Percentiles rank a stretch among this genome's conserved stretches.
Evolutionary conservation across 1,140 invertebrate genomes (phyloP).

Genomic region (Meloidogyne hapla): DNA sequence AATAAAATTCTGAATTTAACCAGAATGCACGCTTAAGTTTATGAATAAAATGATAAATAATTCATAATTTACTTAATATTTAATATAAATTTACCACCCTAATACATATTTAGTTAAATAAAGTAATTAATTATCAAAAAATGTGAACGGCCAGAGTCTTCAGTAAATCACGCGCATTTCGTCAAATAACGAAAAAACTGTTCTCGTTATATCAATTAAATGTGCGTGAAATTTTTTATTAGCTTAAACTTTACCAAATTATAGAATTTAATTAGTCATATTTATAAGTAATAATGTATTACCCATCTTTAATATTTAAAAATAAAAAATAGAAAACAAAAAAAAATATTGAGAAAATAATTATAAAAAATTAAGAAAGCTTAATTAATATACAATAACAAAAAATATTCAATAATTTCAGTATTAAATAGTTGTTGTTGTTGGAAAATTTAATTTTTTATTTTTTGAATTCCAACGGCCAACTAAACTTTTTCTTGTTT

Average conservation of each 20-base stretch:
- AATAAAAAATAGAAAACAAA: no score
- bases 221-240: not conserved
- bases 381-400: slow-evolving; percentile 6
- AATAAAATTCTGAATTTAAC: no score
- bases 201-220: not conserved
- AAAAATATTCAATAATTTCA: not conserved
- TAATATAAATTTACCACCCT: no score
- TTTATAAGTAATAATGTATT: not conserved
- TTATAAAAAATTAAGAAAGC: no score
- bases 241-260: no score
- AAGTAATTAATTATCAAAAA: not conserved
- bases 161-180: not conserved
- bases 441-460: not conserved
- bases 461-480: not conserved
- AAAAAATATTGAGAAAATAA: no score
- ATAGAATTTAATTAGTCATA: not conserved
- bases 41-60: no score
- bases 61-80: no score
- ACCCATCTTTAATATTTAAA: no score
- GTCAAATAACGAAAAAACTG: not conserved
- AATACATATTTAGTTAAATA: no score
- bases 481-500: not conserved
- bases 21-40: no score
- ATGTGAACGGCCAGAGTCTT: not conserved
- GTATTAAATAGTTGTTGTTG: not conserved